These are phyloP conservation scores for Pelecanoides urinatrix DNA, from an alignment of 2,113 vertebrate species.

Conservation along the genomic window DNA sequence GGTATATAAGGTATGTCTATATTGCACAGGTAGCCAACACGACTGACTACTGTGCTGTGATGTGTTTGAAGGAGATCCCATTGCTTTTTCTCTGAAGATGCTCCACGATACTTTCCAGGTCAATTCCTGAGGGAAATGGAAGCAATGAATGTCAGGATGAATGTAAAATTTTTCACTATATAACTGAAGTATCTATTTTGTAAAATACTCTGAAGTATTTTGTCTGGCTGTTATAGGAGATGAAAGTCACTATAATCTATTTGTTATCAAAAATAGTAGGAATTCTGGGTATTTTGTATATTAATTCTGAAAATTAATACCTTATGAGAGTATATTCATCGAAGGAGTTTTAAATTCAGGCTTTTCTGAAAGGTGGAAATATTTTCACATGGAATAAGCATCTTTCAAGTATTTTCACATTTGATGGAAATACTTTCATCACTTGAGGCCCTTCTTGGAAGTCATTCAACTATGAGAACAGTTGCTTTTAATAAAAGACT, in stretches of 20 bases:
- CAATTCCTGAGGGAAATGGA: neutral
- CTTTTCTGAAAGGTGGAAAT: slow-evolving; percentile 21
- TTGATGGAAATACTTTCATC: slow-evolving; percentile 32
- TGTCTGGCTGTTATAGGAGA: neutral
- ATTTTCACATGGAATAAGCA: slow-evolving; percentile 18
- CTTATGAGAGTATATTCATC: neutral
- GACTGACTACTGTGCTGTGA: neutral
- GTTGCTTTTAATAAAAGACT: slow-evolving; percentile 41
- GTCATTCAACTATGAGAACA: slow-evolving; percentile 39
- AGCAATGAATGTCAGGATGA: neutral
- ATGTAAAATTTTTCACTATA: neutral
- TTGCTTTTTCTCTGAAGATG: neutral
- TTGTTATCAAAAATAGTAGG: neutral
- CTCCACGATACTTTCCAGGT: neutral
- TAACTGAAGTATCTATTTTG: neutral
- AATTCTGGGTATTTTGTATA: neutral
- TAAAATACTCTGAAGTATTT: neutral
- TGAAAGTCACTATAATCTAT: neutral
- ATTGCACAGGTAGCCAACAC: neutral
- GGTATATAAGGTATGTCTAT: neutral
- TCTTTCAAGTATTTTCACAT: slow-evolving; percentile 13
- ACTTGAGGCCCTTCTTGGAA: slow-evolving; percentile 36
- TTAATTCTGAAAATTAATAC: neutral
- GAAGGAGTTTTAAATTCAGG: neutral
- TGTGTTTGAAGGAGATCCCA: neutral